Evolutionary conservation across 2,888 invertebrate genomes (phyloP).

Genomic region (Aphodius granarius): DNA sequence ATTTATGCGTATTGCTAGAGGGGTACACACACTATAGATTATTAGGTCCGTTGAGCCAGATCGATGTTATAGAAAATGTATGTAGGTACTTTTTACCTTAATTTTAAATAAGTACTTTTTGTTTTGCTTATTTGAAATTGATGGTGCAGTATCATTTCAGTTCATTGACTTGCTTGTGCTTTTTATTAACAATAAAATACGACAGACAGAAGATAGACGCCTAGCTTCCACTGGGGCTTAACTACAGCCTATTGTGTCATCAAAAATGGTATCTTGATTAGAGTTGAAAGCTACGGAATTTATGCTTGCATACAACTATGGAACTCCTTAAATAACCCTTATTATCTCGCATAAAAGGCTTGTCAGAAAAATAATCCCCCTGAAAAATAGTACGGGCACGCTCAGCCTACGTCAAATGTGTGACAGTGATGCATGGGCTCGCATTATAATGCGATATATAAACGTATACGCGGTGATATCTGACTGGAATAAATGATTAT

Average conservation of each 20-base stretch:
- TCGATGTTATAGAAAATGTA: background rate
- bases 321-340: constrained; percentile 13
- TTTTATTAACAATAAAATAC: background rate
- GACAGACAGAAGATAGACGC: background rate
- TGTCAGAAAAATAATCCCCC: constrained; percentile 26
- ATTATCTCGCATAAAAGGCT: constrained; percentile 19
- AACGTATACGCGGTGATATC: background rate
- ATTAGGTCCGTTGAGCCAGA: background rate
- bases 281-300: constrained; percentile 1
- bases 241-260: background rate
- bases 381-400: constrained; percentile 23
- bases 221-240: background rate
- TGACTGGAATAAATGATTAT: background rate
- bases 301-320: constrained; percentile 9
- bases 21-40: background rate
- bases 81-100: too few relatives aligned
- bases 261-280: background rate
- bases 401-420: constrained; percentile 18
- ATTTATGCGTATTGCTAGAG: background rate
- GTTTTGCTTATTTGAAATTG: background rate
- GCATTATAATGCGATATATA: constrained; percentile 1
- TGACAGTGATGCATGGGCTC: constrained; percentile 23
- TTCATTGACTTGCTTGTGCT: background rate
- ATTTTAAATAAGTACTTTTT: too few relatives aligned
- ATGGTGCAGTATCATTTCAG: background rate